Percentiles rank a stretch among this genome's conserved stretches.
These are phyloP conservation scores for Agrochola macilenta DNA, from an alignment of 2,888 invertebrate genomes.

Conservation along the genomic window DNA sequence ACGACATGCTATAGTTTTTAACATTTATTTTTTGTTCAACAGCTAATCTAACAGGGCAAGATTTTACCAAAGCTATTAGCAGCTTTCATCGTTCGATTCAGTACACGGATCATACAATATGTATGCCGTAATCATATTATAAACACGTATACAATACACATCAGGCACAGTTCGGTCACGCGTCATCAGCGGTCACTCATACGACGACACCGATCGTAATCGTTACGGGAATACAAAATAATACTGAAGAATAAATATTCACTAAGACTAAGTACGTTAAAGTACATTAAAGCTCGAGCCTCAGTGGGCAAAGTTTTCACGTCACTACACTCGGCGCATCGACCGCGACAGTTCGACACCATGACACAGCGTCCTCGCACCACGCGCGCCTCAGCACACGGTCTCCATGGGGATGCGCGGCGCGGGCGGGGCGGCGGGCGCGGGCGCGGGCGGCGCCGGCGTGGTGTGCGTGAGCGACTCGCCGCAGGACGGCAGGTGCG, in stretches of 20 bases:
- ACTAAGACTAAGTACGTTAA: conserved; percentile 68
- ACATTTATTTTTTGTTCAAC: conserved; percentile 80
- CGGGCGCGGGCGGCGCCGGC: conserved; percentile 90
- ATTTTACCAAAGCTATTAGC: conserved; percentile 67
- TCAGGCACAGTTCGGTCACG: conserved; percentile 45
- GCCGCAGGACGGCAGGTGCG: conserved; percentile 95
- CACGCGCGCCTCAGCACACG: conserved; percentile 87
- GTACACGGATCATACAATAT: conserved; percentile 55
- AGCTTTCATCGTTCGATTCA: conserved; percentile 44
- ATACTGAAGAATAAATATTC: conserved; percentile 86
- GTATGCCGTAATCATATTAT: conserved; percentile 49
- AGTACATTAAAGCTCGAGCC: conserved; percentile 71
- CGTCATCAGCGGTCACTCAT: conserved; percentile 54
- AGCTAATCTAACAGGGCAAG: conserved; percentile 84
- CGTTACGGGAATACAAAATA: conserved; percentile 84
- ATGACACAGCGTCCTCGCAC: not conserved
- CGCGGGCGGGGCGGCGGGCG: conserved; percentile 87
- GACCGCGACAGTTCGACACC: conserved; percentile 7
- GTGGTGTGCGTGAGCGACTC: conserved; percentile 94
- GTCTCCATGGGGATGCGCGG: conserved; percentile 91
- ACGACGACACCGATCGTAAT: conserved; percentile 73
- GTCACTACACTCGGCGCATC: conserved; percentile 43
- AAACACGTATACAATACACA: conserved; percentile 54
- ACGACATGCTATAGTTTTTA: conserved; percentile 52
- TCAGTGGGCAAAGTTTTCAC: conserved; percentile 45